These are phyloP conservation scores for Fregata magnificens DNA, from an alignment of 2,113 vertebrate genomes.

Conservation along the genomic window DNA sequence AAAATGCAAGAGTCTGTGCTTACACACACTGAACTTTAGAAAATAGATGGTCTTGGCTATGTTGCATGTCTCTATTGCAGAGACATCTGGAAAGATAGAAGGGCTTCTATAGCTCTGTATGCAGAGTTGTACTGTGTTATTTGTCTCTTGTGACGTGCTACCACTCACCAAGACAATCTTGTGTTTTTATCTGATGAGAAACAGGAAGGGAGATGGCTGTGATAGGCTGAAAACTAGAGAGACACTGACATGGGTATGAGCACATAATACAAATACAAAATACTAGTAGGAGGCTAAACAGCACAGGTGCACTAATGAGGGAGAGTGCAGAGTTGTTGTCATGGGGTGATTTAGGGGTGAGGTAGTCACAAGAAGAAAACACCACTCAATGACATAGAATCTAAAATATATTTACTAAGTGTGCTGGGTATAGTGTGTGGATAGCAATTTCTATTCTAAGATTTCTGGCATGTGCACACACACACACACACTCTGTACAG, in stretches of 20 bases:
- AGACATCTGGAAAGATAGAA: not conserved
- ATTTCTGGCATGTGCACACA: not conserved
- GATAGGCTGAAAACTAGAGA: not conserved
- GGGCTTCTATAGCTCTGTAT: not conserved
- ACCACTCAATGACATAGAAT: not conserved
- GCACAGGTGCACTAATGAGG: not conserved
- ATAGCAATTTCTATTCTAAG: not conserved
- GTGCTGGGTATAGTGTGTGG: not conserved
- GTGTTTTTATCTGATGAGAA: not conserved
- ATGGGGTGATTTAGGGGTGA: not conserved
- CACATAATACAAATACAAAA: not conserved
- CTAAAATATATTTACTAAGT: not conserved
- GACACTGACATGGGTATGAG: not conserved
- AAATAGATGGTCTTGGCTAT: not conserved
- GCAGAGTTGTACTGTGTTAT: not conserved
- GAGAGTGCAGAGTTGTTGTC: not conserved
- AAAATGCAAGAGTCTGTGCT: not conserved
- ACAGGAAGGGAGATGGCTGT: not conserved
- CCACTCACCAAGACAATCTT: not conserved
- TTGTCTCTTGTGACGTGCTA: not conserved
- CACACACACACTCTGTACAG: not conserved
- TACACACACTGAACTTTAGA: not conserved
- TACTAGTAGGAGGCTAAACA: not conserved
- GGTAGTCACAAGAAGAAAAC: not conserved
- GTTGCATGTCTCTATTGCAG: not conserved